These are phyloP conservation scores for Pangasius djambal DNA, from an alignment of 2,797 vertebrate genomes.

Conservation along the genomic window DNA sequence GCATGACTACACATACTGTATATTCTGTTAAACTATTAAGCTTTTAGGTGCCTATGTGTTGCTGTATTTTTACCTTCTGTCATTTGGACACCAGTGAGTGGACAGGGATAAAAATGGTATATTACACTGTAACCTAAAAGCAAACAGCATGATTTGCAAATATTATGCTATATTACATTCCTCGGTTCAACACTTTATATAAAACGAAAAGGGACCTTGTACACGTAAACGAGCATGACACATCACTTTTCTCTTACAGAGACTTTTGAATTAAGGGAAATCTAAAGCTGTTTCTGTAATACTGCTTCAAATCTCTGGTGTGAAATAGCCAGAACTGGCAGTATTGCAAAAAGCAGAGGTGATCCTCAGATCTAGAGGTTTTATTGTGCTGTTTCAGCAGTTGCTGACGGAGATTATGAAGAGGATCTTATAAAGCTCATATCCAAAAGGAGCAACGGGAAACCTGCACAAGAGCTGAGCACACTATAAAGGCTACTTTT, in stretches of 20 bases:
- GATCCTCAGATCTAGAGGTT: slow-evolving; percentile 2
- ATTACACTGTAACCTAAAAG: slow-evolving; percentile 32
- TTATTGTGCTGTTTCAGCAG: slow-evolving; percentile 23
- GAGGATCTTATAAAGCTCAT: slow-evolving; percentile 25
- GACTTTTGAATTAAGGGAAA: slow-evolving; percentile 27
- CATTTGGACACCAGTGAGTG: slow-evolving; percentile 22
- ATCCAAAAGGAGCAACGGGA: slow-evolving; percentile 19
- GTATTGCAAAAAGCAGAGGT: slow-evolving; percentile 3
- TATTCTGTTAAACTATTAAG: background rate
- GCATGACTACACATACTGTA: slow-evolving; percentile 18
- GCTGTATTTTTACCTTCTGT: background rate
- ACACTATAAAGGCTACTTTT: slow-evolving; percentile 29
- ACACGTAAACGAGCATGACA: slow-evolving; percentile 38
- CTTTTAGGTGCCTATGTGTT: slow-evolving; percentile 19
- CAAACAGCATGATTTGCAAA: slow-evolving; percentile 51
- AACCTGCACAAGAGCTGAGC: slow-evolving; percentile 8
- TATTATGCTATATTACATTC: slow-evolving; percentile 31
- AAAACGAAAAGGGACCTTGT: slow-evolving; percentile 3
- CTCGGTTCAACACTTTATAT: slow-evolving; percentile 20
- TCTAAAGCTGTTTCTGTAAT: slow-evolving; percentile 14
- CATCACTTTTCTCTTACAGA: slow-evolving; percentile 28
- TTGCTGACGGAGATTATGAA: slow-evolving; percentile 8
- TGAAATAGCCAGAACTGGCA: slow-evolving; percentile 7
- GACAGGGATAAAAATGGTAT: background rate
- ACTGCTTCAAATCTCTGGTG: slow-evolving; percentile 20